phyloP scores from a whole-genome alignment of 2,797 vertebrate genomes.

The Sphenopsis melanotis region DNA sequence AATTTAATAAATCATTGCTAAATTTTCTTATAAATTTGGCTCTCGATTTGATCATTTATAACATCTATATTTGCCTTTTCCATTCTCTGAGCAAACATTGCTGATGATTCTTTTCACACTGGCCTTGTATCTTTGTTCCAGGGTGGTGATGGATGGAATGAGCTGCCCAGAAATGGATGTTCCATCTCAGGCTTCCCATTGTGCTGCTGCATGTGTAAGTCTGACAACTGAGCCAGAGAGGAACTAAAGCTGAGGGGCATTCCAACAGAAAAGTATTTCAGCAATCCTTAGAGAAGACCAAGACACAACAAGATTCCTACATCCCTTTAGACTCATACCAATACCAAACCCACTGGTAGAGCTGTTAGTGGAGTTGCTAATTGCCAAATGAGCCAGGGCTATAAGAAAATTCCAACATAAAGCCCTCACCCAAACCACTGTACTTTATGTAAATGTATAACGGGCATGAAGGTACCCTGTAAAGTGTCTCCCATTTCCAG shows the following conservation, averaged over 20 bases:
- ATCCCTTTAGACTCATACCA: background rate
- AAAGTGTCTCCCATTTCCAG: background rate
- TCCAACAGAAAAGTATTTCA: background rate
- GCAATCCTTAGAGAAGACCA: background rate
- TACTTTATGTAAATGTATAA: background rate
- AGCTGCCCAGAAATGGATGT: background rate
- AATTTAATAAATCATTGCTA: too few species aligned
- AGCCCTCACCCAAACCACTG: accelerated
- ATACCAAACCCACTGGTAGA: background rate
- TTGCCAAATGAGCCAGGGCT: background rate
- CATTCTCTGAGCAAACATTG: background rate
- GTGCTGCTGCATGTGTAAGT: background rate
- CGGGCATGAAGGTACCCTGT: background rate
- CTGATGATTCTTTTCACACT: background rate
- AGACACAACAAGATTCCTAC: background rate
- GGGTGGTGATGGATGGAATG: background rate
- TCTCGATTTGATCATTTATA: too few species aligned
- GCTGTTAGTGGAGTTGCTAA: background rate
- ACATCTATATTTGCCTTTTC: background rate
- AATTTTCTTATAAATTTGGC: too few species aligned
- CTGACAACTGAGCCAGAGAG: background rate
- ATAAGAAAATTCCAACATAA: background rate
- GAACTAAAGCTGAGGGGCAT: background rate
- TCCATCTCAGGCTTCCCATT: background rate
- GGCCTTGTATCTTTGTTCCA: background rate